Evolutionary conservation across 2,797 vertebrate genomes (phyloP).

Genomic region (Rhabdomys pumilio): DNA sequence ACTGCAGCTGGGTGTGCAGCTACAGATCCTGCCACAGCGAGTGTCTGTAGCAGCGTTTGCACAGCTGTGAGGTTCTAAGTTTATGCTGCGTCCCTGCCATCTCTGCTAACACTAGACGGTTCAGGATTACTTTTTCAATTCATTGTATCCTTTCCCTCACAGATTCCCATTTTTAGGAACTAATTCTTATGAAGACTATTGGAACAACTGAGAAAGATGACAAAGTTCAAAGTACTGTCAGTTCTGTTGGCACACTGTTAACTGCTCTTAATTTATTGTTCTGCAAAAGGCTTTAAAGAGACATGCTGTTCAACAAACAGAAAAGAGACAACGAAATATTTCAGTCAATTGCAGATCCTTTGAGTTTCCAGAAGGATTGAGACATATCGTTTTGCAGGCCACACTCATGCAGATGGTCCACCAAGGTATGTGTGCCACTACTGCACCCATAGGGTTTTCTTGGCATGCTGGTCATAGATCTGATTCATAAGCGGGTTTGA

Average conservation of each 20-base stretch:
- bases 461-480: no score
- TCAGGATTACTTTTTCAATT: neutral
- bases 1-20: neutral
- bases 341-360: neutral
- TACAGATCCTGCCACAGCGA: neutral
- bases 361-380: neutral
- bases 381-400: neutral
- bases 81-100: no score
- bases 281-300: neutral
- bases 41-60: accelerated
- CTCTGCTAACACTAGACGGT: neutral
- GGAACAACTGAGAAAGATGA: neutral
- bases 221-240: neutral
- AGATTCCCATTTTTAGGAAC: neutral
- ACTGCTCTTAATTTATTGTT: neutral
- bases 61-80: neutral
- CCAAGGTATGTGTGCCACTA: no score
- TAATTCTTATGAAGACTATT: neutral
- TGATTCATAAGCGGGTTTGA: no score
- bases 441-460: no score
- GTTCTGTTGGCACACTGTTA: neutral
- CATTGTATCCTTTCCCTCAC: neutral
- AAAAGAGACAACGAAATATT: neutral
- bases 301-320: no score
- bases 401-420: neutral